These are phyloP conservation scores for Megalonaias nervosa DNA, from an alignment of 1,140 invertebrate genomes.

Conservation along the genomic window DNA sequence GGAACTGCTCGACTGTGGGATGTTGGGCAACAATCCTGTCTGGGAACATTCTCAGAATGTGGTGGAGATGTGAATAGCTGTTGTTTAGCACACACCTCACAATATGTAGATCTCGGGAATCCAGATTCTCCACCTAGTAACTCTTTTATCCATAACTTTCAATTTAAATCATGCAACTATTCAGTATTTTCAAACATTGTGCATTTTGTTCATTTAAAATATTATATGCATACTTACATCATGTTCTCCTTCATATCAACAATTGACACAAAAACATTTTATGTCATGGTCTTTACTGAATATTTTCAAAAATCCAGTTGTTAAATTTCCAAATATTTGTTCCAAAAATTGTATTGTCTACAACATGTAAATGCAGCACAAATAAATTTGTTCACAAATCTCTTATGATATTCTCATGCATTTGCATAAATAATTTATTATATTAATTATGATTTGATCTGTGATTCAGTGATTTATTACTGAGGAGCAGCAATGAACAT, in stretches of 20 bases:
- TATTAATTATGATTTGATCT: too few species aligned
- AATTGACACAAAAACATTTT: background rate
- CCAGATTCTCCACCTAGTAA: slow-evolving; percentile 51
- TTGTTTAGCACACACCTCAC: slow-evolving; percentile 58
- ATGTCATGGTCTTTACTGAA: background rate
- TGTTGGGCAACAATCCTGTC: slow-evolving; percentile 77
- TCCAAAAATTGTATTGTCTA: too few species aligned
- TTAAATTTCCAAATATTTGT: too few species aligned
- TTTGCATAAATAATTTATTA: too few species aligned
- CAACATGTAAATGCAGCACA: too few species aligned
- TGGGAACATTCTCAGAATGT: slow-evolving; percentile 73
- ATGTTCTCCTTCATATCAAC: background rate
- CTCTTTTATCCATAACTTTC: slow-evolving; percentile 11
- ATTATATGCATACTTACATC: background rate
- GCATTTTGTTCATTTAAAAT: background rate
- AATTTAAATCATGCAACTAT: background rate
- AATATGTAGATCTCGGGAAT: slow-evolving; percentile 64
- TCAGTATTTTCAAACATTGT: background rate
- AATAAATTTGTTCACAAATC: too few species aligned
- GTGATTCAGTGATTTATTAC: too few species aligned
- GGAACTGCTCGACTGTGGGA: slow-evolving; percentile 82
- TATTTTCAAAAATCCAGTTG: background rate
- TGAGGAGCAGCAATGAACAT: too few species aligned
- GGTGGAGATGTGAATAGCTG: slow-evolving; percentile 74
- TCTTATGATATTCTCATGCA: too few species aligned